Evolutionary conservation across 2,797 vertebrate species (phyloP).

Genomic region (Thunnus albacares): DNA sequence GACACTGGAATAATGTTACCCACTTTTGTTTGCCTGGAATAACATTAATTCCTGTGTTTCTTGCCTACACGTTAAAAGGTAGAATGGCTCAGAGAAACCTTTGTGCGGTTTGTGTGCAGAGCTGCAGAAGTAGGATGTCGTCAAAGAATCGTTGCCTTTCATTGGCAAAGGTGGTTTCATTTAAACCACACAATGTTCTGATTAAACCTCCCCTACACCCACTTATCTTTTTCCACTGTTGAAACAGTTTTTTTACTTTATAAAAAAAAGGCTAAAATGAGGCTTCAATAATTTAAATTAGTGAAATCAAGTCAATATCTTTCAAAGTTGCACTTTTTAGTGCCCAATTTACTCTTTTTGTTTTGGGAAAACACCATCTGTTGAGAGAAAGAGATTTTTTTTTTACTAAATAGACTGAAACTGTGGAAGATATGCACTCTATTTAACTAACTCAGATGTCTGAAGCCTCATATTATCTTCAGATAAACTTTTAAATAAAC

Average conservation of each 20-base stretch:
- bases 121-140: background rate
- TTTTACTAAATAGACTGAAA: no score
- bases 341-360: no score
- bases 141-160: background rate
- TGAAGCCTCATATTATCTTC: no score
- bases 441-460: no score
- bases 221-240: conserved; percentile 19
- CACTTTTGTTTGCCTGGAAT: conserved; percentile 55
- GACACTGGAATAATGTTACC: conserved; percentile 62
- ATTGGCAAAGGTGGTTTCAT: conserved; percentile 16
- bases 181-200: conserved; percentile 3
- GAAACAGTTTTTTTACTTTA: background rate
- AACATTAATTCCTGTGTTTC: conserved; percentile 35
- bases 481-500: no score
- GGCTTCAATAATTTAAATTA: no score
- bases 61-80: conserved; percentile 17
- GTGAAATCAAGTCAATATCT: no score
- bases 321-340: no score
- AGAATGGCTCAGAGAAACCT: background rate
- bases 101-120: background rate
- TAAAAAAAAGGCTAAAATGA: no score
- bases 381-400: no score
- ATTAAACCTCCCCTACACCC: background rate
- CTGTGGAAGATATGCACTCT: no score
- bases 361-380: no score